These are phyloP conservation scores for Gambelia wislizenii DNA, from an alignment of 2,797 vertebrate species.

Conservation along the genomic window DNA sequence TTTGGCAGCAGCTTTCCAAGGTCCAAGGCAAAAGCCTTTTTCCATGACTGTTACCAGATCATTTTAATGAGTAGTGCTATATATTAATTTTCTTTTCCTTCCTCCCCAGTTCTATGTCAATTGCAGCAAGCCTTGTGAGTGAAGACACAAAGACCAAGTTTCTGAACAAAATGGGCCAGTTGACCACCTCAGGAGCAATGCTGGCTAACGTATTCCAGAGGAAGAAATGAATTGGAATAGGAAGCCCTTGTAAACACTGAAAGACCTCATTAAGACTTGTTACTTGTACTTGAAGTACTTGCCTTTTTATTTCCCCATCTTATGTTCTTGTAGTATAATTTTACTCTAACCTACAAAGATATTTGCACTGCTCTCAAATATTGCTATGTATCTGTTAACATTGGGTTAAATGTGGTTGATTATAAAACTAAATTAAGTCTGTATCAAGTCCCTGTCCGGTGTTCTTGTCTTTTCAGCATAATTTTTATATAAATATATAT, in stretches of 20 bases:
- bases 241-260: conserved; percentile 79
- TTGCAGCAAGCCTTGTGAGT: conserved; percentile 95
- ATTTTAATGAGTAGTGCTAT: background rate
- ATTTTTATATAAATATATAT: conserved; percentile 76
- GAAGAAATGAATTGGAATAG: conserved; percentile 87
- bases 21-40: background rate
- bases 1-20: background rate
- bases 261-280: conserved; percentile 80
- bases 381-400: conserved; percentile 83
- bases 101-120: conserved; percentile 90
- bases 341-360: conserved; percentile 97
- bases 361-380: conserved; percentile 94
- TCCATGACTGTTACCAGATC: background rate
- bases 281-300: conserved; percentile 95
- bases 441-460: conserved; percentile 85
- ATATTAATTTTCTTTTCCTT: conserved; percentile 23
- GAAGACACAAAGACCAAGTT: conserved; percentile 99
- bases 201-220: conserved; percentile 99
- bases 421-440: conserved; percentile 84
- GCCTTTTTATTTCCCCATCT: conserved; percentile 88
- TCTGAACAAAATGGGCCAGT: conserved; percentile 99
- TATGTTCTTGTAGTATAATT: conserved; percentile 85
- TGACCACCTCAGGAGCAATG: conserved; percentile 98
- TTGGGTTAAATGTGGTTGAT: conserved; percentile 83
- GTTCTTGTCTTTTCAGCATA: conserved; percentile 87